Base-by-base conservation (phyloP, 2,888 invertebrate species). In the Eubasilissa splendida region DNA sequence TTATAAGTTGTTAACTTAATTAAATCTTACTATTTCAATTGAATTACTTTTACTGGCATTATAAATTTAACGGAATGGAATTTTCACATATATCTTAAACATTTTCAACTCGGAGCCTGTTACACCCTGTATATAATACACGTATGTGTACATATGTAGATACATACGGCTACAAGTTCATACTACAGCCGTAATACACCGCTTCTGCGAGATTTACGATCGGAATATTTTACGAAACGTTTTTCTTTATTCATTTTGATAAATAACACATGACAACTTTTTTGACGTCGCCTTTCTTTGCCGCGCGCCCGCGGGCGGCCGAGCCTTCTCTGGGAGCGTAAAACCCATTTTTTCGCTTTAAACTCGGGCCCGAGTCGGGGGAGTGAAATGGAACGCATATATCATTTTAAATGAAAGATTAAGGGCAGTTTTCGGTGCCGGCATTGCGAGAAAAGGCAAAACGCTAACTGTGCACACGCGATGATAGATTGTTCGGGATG, bases 371-470 rank as follows among this genome's bases (percentile, higher is more conserved):
- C 73, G 79, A 70, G 76, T 56, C 66, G 75, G 73, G 70, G 53
- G 80, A 75, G 77, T 68, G 83, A 74, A 83, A 83, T 83, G 80
- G 83, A 77, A 77, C 76, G 70, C 83, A 76, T 83, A 83, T 83
- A 83, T 83, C 83, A 83, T 81, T 83, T 83, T 83, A 83, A 83
- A 83, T 83, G 83, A 83, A 83, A 83, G 81, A 83, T 83, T 83
- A 83, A 81, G 83, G 83, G 83, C 81, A 77, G 81, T 81, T 81
- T 79, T 63, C 60, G 56, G 77, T 31, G 52, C 75, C 52, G 53
- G 54, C 70, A 70, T 70, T 12, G 70, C 12, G 54, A 54, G 78
- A 53, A 75, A 71, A 79, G 77, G 76, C 82, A 79, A 83, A 80
- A 83, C 76, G 82, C 80, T 80, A 83, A 83, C 80, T 83, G 82